A percentile compares a stretch with the other conserved stretches of the same genome.
phyloP scores from a whole-genome alignment of 2,888 invertebrate species.

The Pedicia rivosa region DNA sequence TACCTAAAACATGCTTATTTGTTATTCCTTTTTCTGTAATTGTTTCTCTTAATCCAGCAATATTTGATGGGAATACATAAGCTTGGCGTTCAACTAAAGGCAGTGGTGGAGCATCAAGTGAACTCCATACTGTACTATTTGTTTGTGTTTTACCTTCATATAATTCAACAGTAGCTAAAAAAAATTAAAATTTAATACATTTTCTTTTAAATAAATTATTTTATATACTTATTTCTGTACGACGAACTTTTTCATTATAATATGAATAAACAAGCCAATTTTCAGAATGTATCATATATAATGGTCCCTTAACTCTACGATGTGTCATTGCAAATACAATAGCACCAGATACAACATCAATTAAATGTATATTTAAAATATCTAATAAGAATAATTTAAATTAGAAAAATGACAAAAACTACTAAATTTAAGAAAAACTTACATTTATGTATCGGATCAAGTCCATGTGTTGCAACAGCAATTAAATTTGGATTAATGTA shows the following conservation, averaged over 20 bases:
- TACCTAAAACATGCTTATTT: conserved; percentile 67
- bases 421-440: conserved; percentile 12
- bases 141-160: conserved; percentile 83
- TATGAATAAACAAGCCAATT: conserved; percentile 93
- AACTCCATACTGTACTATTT: conserved; percentile 77
- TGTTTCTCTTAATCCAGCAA: conserved; percentile 69
- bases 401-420: conserved; percentile 7
- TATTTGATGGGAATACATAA: conserved; percentile 69
- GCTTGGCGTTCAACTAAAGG: conserved; percentile 71
- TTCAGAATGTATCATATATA: conserved; percentile 86
- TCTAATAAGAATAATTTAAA: no score
- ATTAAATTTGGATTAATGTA: conserved; percentile 96
- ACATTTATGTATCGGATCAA: conserved; percentile 63
- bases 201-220: conserved; percentile 1
- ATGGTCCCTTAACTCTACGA: conserved; percentile 66
- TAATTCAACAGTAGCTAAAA: conserved; percentile 70
- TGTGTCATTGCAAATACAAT: conserved; percentile 74
- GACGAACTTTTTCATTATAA: conserved; percentile 82
- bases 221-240: conserved; percentile 62
- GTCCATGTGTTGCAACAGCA: conserved; percentile 64
- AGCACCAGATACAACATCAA: conserved; percentile 84
- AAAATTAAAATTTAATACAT: conserved; percentile 5
- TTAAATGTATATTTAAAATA: conserved; percentile 65
- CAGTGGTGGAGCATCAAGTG: conserved; percentile 54
- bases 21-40: conserved; percentile 87